Evolutionary conservation across 2,797 vertebrate species (phyloP), one percentile per base, ranked within the genome.

Genomic region (Falco cherrug): DNA sequence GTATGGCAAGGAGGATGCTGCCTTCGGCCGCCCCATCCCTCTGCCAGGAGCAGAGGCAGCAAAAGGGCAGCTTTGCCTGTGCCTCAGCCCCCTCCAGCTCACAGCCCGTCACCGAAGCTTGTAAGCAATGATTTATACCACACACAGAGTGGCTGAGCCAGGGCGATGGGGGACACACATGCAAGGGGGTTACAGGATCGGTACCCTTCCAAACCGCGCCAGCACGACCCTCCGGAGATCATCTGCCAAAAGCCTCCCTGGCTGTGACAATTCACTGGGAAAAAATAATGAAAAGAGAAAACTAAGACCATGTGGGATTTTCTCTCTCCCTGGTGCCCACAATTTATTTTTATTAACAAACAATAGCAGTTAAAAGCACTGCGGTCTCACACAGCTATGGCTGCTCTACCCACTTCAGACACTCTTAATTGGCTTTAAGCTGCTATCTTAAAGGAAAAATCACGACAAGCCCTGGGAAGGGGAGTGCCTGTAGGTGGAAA

Each of bases 291-390:
- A 29, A 59, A 39, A 77, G 79, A 53, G 43, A 60, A 75, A 78
- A 60, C 15, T 3, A 3, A 60, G 74, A 24, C 56, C 20, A 2
- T 4, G n/a, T 41, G 75, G 81, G 81, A 61, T 93, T 87, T 61
- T 45, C 67, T 73, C 7, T 45, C 54, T 76, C n/a, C 45, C 67
- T 3, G 48, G 91, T 70, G 93, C 64, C 93, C 73, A 51, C 35
- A 63, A 94, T 96, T 94, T 95, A 90, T 94, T 92, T 96, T 95
- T 96, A 96, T 97, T 96, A 97, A 92, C 91, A 96, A 96, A 94
- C 61, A 95, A 79, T 74, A 83, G 96, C 76, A 91, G 75, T 80
- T 90, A 91, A 95, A 84, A 92, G 84, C 89, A 26, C 54, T 13
- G 57, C 28, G 89, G 87, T 93, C 88, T 86, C 91, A 41, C 78